Evolutionary conservation across 2,797 vertebrate species (phyloP).

Genomic region (Rhodeus uyekii): DNA sequence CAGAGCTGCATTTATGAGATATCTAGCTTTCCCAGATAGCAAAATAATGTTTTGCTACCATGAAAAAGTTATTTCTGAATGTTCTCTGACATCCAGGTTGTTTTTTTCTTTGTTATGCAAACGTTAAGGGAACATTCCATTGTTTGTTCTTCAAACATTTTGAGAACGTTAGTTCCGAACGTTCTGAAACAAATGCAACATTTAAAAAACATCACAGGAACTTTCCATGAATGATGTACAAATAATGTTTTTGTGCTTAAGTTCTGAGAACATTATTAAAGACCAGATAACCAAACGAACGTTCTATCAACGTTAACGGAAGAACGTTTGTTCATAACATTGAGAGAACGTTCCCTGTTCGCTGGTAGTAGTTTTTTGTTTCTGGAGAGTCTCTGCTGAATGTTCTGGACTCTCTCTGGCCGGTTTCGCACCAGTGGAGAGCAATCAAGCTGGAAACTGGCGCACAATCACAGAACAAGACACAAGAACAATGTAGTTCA

Average conservation of each 20-base stretch:
- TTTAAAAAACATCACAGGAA: too few relatives aligned
- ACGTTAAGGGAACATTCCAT: neutral
- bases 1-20: neutral
- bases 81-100: neutral
- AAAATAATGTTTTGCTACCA: neutral
- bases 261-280: too few relatives aligned
- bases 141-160: too few relatives aligned
- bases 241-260: too few relatives aligned
- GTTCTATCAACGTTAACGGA: too few relatives aligned
- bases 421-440: conserved; percentile 43
- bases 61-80: neutral
- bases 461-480: conserved; percentile 17
- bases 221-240: too few relatives aligned
- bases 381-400: conserved; percentile 7
- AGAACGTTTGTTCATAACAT: too few relatives aligned
- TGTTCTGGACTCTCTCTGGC: conserved; percentile 31
- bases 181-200: neutral
- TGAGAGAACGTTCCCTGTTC: neutral
- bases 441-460: conserved; percentile 45
- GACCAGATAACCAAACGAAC: too few relatives aligned
- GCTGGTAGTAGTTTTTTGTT: neutral
- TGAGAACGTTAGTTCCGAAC: too few relatives aligned
- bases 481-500: conserved; percentile 37
- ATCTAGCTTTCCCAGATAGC: neutral
- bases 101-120: too few relatives aligned